phyloP scores from a whole-genome alignment of 2,113 vertebrate species.

The Urocitellus parryii region DNA sequence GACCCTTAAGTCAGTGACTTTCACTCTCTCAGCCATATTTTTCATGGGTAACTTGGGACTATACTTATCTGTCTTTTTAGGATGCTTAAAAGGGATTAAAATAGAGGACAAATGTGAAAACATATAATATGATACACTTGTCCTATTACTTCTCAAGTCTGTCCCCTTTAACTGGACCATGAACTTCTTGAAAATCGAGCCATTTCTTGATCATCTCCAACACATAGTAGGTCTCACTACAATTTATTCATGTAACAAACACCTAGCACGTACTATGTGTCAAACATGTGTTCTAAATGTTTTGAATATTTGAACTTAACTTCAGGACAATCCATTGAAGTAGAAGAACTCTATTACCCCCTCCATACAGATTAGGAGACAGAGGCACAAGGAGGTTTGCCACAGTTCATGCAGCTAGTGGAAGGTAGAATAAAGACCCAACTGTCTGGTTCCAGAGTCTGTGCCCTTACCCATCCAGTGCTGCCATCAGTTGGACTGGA shows the following conservation, averaged over 20 bases:
- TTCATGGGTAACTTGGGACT: background rate
- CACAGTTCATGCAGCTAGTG: background rate
- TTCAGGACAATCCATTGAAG: background rate
- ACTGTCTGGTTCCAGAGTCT: background rate
- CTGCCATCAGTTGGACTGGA: background rate
- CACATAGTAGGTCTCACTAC: no score
- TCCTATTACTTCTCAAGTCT: background rate
- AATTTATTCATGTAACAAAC: background rate
- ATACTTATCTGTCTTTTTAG: background rate
- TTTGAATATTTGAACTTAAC: background rate
- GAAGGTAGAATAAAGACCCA: background rate
- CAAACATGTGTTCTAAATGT: background rate
- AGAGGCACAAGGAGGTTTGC: background rate
- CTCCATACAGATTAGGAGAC: background rate
- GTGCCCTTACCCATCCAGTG: background rate
- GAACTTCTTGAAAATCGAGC: background rate
- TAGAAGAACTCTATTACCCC: background rate
- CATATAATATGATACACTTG: no score
- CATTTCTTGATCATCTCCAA: background rate
- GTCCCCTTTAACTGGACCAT: background rate
- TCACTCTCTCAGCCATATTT: background rate
- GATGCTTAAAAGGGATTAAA: background rate
- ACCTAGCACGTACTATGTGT: background rate
- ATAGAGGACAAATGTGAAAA: background rate
- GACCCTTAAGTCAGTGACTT: background rate